Evolutionary conservation across 2,113 vertebrate genomes (phyloP), one percentile per base, ranked within the genome.

Genomic region (Barnardius zonarius): DNA sequence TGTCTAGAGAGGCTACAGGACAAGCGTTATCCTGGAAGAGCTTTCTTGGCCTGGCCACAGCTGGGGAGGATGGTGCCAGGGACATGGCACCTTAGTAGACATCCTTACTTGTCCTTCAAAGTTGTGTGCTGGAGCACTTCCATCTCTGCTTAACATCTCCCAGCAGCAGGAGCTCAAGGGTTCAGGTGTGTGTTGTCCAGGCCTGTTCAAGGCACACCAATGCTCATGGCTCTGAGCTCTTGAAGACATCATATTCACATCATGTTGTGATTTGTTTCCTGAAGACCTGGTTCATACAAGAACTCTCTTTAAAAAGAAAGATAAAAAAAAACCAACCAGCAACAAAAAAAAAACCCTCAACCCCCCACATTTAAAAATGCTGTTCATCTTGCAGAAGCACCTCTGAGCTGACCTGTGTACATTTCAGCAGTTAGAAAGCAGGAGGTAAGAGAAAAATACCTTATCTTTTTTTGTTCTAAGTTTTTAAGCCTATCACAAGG

Each of bases 211-310:
- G 12, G 24, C 24, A 24, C 7, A 8, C 31, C 7, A 8, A 9
- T 37, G 54, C 19, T 16, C 30, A 2, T 14, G 0, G 9, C 72
- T 24, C 27, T 33, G 30, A 41, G 43, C 44, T 57, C 35, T 10
- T 33, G 49, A 20, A n/a, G 17, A 5, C 1, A 1, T 5, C 9
- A 1, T 8, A 2, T 3, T 30, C 52, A 19, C 22, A 4, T 25
- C 41, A 51, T 22, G 33, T 10, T 19, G 13, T 46, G 13, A 8
- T 17, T 57, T 14, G 10, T 16, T 4, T 30, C 15, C 5, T 15
- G 8, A 70, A 35, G 17, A 17, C 7, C 18, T 48, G 10, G 13
- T 48, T 76, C 13, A 19, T 46, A 24, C 9, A 9, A n/a, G 48
- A 72, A 13, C 2, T 5, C 11, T 39, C 8, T 46, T 64, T 24